Base-by-base conservation (phyloP, 2,113 vertebrate genomes). In the Lontra canadensis region DNA sequence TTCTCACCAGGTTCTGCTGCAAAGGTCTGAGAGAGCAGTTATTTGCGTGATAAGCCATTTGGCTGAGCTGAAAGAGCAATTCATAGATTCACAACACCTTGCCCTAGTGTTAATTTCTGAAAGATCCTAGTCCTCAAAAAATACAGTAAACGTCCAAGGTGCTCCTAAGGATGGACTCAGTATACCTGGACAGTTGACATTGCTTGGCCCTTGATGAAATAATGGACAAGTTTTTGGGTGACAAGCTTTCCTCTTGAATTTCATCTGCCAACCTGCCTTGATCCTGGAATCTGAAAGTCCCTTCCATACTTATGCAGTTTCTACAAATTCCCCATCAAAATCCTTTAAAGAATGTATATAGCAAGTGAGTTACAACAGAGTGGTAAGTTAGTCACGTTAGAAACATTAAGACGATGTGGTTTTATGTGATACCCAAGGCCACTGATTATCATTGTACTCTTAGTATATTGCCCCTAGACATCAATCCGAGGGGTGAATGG, bases 1-100 rank as follows among this genome's bases (percentile, higher is more conserved):
- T 97, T 96, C 57, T 79, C 39, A 11, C 83, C 89, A 96, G 31
- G 34, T 79, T 92, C 29, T 90, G 44, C 89, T 92, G 44, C 55
- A 93, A 98, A 84, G 39, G 3, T 67, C 93, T 96, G 7, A n/a
- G 47, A 73, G 20, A 85, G 49, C 14, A 65, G 76, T 73, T 93
- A 79, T 73, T 65, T 93, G 55, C 31, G 6, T 9, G 36, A 29
- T 8, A 79, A 91, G 1, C 18, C n/a, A 71, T 92, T 91, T 94
- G 52, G 17, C 61, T 95, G 49, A 73, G 47, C 47, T 9, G 39
- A 94, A 20, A 61, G 7, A 92, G 87, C 81, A 94, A 31, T 95
- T 88, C 39, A 79, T 78, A 47, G 59, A 95, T 74, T 88, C 79
- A 88, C 1, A 47, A 81, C 47, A 39, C 29, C 15, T 90, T 73